Evolutionary conservation across 2,888 invertebrate species (phyloP).

Genomic region (Scaptodrosophila latifasciaeformis): DNA sequence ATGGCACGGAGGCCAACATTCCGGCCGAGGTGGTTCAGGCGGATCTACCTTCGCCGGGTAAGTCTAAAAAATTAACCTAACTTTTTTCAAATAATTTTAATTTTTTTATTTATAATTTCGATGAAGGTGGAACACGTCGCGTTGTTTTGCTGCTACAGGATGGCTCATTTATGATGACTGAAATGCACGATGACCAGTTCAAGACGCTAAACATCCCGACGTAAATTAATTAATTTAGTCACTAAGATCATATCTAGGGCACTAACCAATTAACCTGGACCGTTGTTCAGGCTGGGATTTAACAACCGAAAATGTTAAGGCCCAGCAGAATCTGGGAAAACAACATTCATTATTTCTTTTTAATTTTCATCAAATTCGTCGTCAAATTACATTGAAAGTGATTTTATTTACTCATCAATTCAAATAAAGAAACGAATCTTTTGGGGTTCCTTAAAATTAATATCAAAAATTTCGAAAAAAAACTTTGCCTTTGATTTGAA

Average conservation of each 20-base stretch:
- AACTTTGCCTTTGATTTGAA: too few relatives aligned
- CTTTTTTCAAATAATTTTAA: neutral
- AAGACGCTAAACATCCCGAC: slow-evolving; percentile 74
- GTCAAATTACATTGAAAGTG: too few relatives aligned
- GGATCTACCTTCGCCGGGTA: slow-evolving; percentile 88
- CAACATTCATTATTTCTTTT: too few relatives aligned
- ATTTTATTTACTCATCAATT: too few relatives aligned
- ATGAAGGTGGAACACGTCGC: slow-evolving; percentile 88
- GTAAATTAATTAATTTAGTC: slow-evolving; percentile 45
- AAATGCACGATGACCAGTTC: slow-evolving; percentile 89
- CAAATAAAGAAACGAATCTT: too few relatives aligned
- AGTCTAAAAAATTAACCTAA: too few relatives aligned
- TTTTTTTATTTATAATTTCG: slow-evolving; percentile 8
- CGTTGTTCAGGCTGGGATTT: neutral
- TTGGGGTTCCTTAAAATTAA: too few relatives aligned
- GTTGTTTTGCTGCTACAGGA: slow-evolving; percentile 89
- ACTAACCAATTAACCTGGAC: slow-evolving; percentile 10
- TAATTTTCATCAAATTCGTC: too few relatives aligned
- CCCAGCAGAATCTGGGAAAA: too few relatives aligned
- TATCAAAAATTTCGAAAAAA: too few relatives aligned
- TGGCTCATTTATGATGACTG: slow-evolving; percentile 90
- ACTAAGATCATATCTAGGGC: too few relatives aligned
- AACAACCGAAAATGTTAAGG: too few relatives aligned
- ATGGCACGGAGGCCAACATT: slow-evolving; percentile 83
- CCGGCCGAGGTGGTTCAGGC: slow-evolving; percentile 91